Conservation (phyloP, 92 coral and sea anemone genomes). For the Anthopleura xanthogrammica region DNA sequence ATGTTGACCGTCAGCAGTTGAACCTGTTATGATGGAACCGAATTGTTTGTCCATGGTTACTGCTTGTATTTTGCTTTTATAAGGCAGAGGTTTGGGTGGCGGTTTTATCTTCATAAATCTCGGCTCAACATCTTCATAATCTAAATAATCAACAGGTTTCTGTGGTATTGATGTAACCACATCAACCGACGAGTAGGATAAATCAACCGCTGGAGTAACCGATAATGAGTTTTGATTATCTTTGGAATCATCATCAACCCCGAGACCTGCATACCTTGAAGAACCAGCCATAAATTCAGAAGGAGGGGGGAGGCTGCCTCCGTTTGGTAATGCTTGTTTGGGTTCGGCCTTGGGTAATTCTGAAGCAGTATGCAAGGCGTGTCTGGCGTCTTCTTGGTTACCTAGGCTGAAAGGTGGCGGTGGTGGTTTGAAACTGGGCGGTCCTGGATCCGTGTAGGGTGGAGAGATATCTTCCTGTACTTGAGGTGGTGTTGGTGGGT, state of each 20-base stretch:
- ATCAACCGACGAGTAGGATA: conserved; percentile 38
- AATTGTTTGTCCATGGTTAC: not conserved
- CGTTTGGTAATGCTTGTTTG: not conserved
- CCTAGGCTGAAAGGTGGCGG: not conserved
- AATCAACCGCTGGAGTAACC: not conserved
- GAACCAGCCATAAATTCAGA: conserved; percentile 13
- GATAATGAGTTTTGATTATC: not conserved
- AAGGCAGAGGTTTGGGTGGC: conserved; percentile 20
- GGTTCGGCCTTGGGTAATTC: not conserved
- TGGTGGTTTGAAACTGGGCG: conserved; percentile 1
- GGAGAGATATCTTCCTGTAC: not conserved
- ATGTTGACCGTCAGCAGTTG: not conserved
- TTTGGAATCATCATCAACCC: not conserved
- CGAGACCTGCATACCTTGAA: not conserved
- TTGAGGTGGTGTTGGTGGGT: not conserved
- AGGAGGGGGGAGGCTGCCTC: conserved; percentile 2
- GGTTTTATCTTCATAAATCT: not conserved
- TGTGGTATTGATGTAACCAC: conserved; percentile 16
- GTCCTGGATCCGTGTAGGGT: not conserved
- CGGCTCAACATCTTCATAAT: conserved; percentile 40
- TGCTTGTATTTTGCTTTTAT: not conserved
- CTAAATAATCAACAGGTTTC: conserved; percentile 12
- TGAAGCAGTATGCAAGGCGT: not conserved
- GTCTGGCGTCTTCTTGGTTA: not conserved
- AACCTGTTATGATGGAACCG: not conserved